Percentiles rank a stretch among this genome's conserved stretches.
Conservation (phyloP, 2,888 invertebrate species). For the Andrena marginata region DNA sequence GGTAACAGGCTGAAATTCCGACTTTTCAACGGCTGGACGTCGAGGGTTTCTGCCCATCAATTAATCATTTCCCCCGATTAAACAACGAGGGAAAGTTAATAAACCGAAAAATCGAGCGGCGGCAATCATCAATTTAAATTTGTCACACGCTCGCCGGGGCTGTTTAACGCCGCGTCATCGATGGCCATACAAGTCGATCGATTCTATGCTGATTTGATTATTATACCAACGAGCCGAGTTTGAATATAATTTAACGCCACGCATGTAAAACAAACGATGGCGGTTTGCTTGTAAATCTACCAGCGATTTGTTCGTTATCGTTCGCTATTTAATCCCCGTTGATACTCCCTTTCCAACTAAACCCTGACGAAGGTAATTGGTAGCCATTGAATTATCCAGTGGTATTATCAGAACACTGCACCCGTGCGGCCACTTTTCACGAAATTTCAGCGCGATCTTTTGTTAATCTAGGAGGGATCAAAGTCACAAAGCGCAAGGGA, state of each 20-base stretch:
- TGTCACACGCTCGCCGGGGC: slow-evolving; percentile 7
- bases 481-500: too few species aligned
- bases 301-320: too few species aligned
- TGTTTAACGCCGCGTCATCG: slow-evolving; percentile 15
- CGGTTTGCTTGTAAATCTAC: too few species aligned
- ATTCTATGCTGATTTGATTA: slow-evolving; percentile 19
- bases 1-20: slow-evolving; percentile 26
- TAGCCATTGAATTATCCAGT: too few species aligned
- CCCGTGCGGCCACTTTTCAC: too few species aligned
- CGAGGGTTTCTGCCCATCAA: slow-evolving; percentile 23
- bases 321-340: too few species aligned
- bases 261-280: too few species aligned
- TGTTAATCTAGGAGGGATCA: too few species aligned
- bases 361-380: too few species aligned
- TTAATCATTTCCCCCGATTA: slow-evolving; percentile 51
- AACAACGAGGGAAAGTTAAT: slow-evolving; percentile 39
- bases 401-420: too few species aligned
- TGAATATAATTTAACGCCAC: neutral
- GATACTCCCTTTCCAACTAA: too few species aligned
- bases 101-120: slow-evolving; percentile 42
- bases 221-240: neutral
- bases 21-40: slow-evolving; percentile 14
- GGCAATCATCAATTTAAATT: slow-evolving; percentile 41
- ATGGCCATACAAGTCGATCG: slow-evolving; percentile 1
- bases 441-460: too few species aligned